A percentile compares a stretch with the other conserved stretches of the same genome.
phyloP scores from a whole-genome alignment of 2,113 vertebrate species.

The Athene cunicularia region DNA sequence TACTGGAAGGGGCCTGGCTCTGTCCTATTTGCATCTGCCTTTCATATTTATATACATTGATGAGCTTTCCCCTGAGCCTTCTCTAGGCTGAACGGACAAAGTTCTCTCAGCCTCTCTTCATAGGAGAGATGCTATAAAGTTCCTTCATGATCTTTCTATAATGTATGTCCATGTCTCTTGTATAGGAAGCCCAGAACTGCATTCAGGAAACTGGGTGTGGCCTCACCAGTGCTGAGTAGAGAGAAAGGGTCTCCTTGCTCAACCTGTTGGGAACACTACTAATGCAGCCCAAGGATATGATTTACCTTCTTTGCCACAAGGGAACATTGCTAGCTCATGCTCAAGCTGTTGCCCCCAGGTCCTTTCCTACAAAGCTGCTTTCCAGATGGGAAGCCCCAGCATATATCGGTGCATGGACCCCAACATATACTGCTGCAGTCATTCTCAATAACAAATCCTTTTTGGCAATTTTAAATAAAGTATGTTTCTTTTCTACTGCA shows the following conservation, averaged over 20 bases:
- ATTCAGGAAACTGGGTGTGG: not conserved
- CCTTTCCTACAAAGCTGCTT: not conserved
- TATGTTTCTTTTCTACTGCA: not conserved
- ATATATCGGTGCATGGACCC: not conserved
- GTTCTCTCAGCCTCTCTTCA: not conserved
- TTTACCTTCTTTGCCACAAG: not conserved
- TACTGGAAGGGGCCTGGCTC: not conserved
- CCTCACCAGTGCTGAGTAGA: not conserved
- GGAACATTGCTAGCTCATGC: not conserved
- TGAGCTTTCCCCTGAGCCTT: not conserved
- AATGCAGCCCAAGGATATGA: not conserved
- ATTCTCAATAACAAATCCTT: not conserved
- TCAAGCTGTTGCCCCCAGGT: not conserved
- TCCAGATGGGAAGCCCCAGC: not conserved
- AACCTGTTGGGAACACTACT: not conserved
- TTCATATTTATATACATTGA: not conserved
- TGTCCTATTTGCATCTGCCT: not conserved
- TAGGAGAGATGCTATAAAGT: not conserved
- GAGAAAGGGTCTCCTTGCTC: not conserved
- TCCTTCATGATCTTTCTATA: not conserved
- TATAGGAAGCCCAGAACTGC: not conserved
- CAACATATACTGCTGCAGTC: not conserved
- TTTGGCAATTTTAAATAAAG: not conserved
- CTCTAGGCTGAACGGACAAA: not conserved
- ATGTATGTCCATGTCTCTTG: not conserved